A percentile compares a stretch with the other conserved stretches of the same genome.
phyloP scores from a whole-genome alignment of 1,140 invertebrate genomes.

The Pararge aegeria region DNA sequence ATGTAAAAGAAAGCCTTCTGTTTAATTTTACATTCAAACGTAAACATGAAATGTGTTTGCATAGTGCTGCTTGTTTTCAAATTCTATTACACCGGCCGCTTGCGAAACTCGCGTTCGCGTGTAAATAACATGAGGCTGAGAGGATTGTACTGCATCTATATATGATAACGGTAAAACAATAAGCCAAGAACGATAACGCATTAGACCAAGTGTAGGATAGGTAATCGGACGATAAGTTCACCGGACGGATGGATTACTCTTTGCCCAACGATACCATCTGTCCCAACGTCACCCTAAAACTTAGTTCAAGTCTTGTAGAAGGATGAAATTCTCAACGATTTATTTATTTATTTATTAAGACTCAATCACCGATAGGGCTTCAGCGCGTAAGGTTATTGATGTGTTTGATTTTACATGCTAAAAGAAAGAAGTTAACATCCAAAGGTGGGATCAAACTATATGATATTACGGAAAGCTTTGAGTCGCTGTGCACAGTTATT shows the following conservation, averaged over 20 bases:
- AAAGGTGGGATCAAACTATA: neutral
- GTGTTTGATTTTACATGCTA: no score
- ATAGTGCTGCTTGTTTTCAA: conserved; percentile 29
- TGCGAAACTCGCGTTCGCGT: conserved; percentile 40
- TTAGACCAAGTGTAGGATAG: no score
- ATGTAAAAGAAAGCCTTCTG: conserved; percentile 23
- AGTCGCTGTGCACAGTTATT: neutral
- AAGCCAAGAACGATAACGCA: no score
- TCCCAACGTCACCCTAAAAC: no score
- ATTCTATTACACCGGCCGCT: conserved; percentile 43
- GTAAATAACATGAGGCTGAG: conserved; percentile 36
- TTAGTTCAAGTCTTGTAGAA: no score
- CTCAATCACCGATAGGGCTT: no score
- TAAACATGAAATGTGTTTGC: conserved; percentile 22
- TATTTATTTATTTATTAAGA: no score
- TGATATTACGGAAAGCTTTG: neutral
- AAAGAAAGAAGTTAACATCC: no score
- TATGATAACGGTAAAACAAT: conserved; percentile 9
- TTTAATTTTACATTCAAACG: conserved; percentile 27
- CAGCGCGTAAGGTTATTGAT: no score
- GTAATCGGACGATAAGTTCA: neutral
- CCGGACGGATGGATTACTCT: no score
- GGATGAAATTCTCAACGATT: no score
- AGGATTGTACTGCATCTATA: conserved; percentile 15
- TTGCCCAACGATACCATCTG: no score